Evolutionary conservation across 2,888 invertebrate species (phyloP).

Genomic region (Mesorhabditis sp.): DNA sequence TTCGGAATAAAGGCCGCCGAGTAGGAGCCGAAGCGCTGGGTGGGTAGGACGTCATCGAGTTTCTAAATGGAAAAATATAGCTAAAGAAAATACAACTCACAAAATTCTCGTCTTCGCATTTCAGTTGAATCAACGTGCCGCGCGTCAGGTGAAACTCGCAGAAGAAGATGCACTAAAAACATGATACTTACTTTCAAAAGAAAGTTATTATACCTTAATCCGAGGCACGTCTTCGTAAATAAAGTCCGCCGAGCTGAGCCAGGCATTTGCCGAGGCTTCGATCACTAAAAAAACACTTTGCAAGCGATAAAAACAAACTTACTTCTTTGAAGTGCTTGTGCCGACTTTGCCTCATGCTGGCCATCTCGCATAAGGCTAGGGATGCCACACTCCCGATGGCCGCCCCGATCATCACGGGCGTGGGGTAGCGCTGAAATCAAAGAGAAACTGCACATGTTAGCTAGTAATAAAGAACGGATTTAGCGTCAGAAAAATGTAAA

Average conservation of each 20-base stretch:
- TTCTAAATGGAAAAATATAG: constrained; percentile 16
- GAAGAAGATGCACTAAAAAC: constrained; percentile 34
- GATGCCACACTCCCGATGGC: neutral
- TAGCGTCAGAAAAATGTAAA: neutral
- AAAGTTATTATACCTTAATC: neutral
- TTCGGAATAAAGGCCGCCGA: constrained; percentile 40
- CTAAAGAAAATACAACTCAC: constrained; percentile 7
- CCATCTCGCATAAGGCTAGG: neutral
- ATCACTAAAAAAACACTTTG: too few species aligned
- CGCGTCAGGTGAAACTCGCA: constrained; percentile 49
- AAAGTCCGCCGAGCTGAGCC: too few species aligned
- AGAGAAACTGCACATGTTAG: neutral
- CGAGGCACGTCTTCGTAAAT: neutral
- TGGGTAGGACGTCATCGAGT: constrained; percentile 23
- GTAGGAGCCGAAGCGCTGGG: constrained; percentile 30
- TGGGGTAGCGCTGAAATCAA: constrained; percentile 31
- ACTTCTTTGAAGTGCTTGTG: constrained; percentile 7
- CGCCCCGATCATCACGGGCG: constrained; percentile 29
- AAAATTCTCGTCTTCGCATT: neutral
- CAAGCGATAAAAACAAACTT: too few species aligned
- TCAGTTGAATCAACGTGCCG: constrained; percentile 39
- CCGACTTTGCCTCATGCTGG: neutral
- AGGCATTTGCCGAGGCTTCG: too few species aligned
- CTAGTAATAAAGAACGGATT: too few species aligned
- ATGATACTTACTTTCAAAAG: neutral